Percentiles rank a stretch among this genome's conserved stretches.
Evolutionary conservation across 2,113 vertebrate genomes (phyloP).

Genomic region (Sitta europaea): DNA sequence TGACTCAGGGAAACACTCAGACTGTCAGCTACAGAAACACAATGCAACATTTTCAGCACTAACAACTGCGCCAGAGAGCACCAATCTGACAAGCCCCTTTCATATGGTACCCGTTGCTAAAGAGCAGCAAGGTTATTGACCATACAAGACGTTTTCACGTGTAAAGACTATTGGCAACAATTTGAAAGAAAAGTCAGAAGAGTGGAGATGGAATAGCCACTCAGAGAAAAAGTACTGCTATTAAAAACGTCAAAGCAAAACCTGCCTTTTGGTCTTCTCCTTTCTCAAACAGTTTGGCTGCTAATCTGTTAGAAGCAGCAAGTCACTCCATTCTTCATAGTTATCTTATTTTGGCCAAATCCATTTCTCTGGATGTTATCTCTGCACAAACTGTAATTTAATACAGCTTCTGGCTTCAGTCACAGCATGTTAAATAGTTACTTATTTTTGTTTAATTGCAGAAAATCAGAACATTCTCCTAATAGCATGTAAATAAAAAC

Average conservation of each 20-base stretch:
- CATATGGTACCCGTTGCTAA: background rate
- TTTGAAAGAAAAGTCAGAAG: background rate
- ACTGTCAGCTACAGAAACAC: background rate
- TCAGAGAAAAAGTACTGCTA: background rate
- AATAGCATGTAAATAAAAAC: background rate
- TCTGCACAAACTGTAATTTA: background rate
- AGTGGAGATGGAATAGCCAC: background rate
- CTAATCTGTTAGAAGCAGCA: background rate
- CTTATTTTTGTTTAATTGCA: constrained; percentile 31
- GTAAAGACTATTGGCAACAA: background rate
- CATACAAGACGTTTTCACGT: background rate
- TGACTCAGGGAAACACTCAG: background rate
- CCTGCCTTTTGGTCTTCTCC: background rate
- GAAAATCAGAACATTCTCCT: background rate
- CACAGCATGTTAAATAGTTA: background rate
- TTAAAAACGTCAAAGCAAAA: background rate
- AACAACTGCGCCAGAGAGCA: background rate
- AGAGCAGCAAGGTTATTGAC: background rate
- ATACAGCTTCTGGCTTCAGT: background rate
- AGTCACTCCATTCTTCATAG: background rate
- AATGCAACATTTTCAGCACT: background rate
- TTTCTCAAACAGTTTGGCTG: background rate
- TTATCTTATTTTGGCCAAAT: background rate
- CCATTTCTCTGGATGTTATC: background rate
- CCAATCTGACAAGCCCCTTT: background rate